Percentiles rank a stretch among this genome's conserved stretches.
phyloP scores from a whole-genome alignment of 2,113 vertebrate species.

The Lanius ludovicianus region DNA sequence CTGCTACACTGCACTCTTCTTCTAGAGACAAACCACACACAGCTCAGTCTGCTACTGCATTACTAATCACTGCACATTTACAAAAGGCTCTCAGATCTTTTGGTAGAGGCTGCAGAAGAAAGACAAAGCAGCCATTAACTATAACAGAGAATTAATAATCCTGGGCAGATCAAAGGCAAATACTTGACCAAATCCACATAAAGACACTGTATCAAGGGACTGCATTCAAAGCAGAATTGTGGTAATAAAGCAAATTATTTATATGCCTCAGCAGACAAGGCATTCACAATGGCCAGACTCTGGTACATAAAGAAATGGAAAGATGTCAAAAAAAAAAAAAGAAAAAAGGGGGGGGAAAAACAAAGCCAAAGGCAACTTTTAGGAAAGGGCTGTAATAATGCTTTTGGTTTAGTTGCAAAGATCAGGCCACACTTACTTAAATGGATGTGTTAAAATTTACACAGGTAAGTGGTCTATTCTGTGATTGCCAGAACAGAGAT shows the following conservation, averaged over 20 bases:
- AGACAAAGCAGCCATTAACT: slow-evolving; percentile 16
- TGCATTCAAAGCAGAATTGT: not conserved
- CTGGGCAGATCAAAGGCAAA: slow-evolving; percentile 1
- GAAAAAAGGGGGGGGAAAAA: not conserved
- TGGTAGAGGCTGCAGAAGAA: not conserved
- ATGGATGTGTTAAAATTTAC: not conserved
- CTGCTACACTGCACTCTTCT: not conserved
- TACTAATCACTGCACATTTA: not conserved
- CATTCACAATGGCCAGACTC: not conserved
- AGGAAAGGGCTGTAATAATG: not conserved
- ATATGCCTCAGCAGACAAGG: not conserved
- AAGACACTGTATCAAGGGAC: not conserved
- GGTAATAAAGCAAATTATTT: slow-evolving; percentile 4
- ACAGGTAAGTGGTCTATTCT: not conserved
- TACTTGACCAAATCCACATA: not conserved
- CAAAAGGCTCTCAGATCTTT: not conserved
- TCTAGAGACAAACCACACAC: not conserved
- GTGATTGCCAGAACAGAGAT: not conserved
- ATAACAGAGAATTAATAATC: not conserved
- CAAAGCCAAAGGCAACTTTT: not conserved
- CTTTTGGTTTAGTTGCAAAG: not conserved
- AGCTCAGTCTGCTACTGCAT: not conserved
- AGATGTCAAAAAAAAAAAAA: not conserved
- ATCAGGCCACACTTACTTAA: not conserved
- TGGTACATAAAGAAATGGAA: not conserved